Conservation (phyloP, 2,113 vertebrate species). For the Varanus komodoensis region DNA sequence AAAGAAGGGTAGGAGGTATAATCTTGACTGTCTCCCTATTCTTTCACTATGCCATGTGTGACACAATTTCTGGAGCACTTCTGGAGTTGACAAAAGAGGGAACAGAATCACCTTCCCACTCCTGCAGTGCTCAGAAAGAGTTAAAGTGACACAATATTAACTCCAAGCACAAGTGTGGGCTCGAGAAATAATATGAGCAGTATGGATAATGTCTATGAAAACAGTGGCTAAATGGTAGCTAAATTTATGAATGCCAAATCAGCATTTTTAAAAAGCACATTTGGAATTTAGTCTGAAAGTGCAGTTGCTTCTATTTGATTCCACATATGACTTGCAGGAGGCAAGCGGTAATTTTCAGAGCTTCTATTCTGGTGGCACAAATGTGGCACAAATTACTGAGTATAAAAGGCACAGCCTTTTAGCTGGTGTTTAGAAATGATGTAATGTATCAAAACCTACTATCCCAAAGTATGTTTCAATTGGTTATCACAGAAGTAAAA, state of each 20-base stretch:
- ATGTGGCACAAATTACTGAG: slow-evolving; percentile 1
- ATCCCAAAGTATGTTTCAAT: slow-evolving; percentile 37
- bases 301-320: slow-evolving; percentile 32
- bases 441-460: slow-evolving; percentile 3
- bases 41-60: not conserved
- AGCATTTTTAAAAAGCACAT: not conserved
- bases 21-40: not conserved
- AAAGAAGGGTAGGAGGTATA: not conserved
- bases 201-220: slow-evolving; percentile 46
- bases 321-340: slow-evolving; percentile 20
- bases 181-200: slow-evolving; percentile 48
- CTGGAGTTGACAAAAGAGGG: not conserved
- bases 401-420: slow-evolving; percentile 38
- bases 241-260: slow-evolving; percentile 42
- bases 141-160: slow-evolving; percentile 29
- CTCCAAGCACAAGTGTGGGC: slow-evolving; percentile 30
- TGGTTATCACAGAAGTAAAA: slow-evolving; percentile 49
- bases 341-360: slow-evolving; percentile 37
- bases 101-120: not conserved
- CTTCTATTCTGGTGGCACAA: slow-evolving; percentile 34
- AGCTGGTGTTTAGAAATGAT: slow-evolving; percentile 13
- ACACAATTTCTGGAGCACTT: not conserved
- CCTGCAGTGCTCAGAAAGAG: slow-evolving; percentile 34
- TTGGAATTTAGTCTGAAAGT: slow-evolving; percentile 30
- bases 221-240: slow-evolving; percentile 15